These are phyloP conservation scores for Phocides pigmalion DNA, from an alignment of 1,140 invertebrate species.

Conservation along the genomic window DNA sequence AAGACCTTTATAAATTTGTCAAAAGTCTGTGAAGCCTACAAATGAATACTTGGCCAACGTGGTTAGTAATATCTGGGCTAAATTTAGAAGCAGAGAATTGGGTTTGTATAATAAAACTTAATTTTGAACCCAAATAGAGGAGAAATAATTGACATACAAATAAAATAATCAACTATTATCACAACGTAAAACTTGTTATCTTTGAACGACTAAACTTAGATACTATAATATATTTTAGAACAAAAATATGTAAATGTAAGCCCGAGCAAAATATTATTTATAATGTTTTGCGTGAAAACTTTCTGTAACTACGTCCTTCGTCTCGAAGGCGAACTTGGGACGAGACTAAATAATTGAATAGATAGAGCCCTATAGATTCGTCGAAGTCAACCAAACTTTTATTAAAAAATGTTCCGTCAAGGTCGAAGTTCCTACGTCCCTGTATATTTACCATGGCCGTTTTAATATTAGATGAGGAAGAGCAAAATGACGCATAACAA, in stretches of 20 bases:
- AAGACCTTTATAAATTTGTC: too few species aligned
- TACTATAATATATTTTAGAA: too few species aligned
- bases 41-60: too few species aligned
- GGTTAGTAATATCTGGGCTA: too few species aligned
- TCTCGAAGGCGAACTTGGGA: slow-evolving; percentile 23
- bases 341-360: slow-evolving; percentile 29
- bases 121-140: too few species aligned
- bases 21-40: too few species aligned
- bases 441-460: slow-evolving; percentile 23
- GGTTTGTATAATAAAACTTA: too few species aligned
- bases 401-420: slow-evolving; percentile 27
- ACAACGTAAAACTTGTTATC: too few species aligned
- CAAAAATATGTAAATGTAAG: background rate
- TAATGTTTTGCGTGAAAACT: slow-evolving; percentile 18
- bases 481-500: slow-evolving; percentile 14
- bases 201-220: too few species aligned
- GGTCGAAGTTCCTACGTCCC: slow-evolving; percentile 26
- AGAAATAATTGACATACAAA: too few species aligned
- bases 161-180: too few species aligned
- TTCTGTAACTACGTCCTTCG: slow-evolving; percentile 2
- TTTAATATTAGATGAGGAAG: slow-evolving; percentile 32
- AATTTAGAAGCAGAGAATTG: too few species aligned
- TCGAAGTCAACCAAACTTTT: slow-evolving; percentile 26
- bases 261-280: slow-evolving; percentile 18
- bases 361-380: slow-evolving; percentile 26